A percentile compares a stretch with the other conserved stretches of the same genome.
phyloP scores from a whole-genome alignment of 2,888 invertebrate species.

The Macaria notata region DNA sequence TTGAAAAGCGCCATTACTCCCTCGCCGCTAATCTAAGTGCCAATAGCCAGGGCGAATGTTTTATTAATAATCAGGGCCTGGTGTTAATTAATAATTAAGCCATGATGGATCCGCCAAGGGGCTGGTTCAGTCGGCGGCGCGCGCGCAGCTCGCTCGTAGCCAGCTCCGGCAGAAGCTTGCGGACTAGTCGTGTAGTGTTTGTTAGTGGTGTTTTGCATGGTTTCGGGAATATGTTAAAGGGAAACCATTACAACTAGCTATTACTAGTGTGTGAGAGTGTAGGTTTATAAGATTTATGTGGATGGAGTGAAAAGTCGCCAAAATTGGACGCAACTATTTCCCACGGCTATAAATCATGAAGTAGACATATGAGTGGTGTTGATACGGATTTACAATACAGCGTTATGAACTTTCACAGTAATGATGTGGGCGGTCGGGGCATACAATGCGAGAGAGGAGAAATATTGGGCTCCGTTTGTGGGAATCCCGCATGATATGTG shows the following conservation, averaged over 20 bases:
- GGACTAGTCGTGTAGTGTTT: no score
- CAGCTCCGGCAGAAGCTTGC: background rate
- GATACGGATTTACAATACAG: conserved; percentile 77
- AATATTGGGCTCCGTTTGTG: conserved; percentile 67
- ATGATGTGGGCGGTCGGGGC: conserved; percentile 79
- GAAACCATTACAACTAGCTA: no score
- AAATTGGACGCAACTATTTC: conserved; percentile 42
- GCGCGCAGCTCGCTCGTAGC: conserved; percentile 14
- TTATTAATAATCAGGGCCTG: conserved; percentile 77
- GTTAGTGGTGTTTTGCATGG: no score
- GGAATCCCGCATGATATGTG: conserved; percentile 75
- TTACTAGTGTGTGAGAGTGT: background rate
- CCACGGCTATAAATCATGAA: conserved; percentile 79
- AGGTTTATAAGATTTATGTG: background rate
- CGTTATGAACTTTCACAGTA: conserved; percentile 71
- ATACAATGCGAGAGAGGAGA: conserved; percentile 68
- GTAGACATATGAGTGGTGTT: conserved; percentile 69
- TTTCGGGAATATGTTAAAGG: no score
- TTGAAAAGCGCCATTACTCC: conserved; percentile 83
- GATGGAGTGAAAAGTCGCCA: background rate
- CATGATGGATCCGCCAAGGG: conserved; percentile 54
- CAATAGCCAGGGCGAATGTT: conserved; percentile 81
- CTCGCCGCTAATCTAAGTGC: conserved; percentile 81
- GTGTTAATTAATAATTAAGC: conserved; percentile 79
- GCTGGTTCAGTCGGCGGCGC: conserved; percentile 58